These are phyloP conservation scores for Anarrhichthys ocellatus DNA, from an alignment of 2,113 vertebrate species.

Conservation along the genomic window DNA sequence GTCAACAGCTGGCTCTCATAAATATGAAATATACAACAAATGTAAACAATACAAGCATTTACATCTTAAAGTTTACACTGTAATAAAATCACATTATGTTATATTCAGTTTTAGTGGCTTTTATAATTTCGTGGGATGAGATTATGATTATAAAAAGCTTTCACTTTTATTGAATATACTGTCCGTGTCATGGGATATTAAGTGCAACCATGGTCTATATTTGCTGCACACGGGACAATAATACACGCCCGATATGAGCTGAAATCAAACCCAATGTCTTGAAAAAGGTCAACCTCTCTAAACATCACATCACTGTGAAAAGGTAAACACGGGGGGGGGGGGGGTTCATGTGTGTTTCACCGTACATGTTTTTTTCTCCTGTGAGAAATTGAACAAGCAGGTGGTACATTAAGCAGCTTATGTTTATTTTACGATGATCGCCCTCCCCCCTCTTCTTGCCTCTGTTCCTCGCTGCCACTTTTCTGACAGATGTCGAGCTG, in stretches of 20 bases:
- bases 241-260: constrained; percentile 10
- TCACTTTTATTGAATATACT: neutral
- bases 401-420: constrained; percentile 76
- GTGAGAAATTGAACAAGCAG: constrained; percentile 69
- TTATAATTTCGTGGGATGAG: neutral
- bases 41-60: neutral
- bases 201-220: constrained; percentile 16
- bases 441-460: constrained; percentile 22
- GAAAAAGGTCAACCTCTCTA: constrained; percentile 64
- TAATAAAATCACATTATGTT: neutral
- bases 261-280: constrained; percentile 38
- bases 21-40: neutral
- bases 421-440: constrained; percentile 63
- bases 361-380: constrained; percentile 52
- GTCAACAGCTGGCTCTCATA: constrained; percentile 32
- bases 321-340: constrained; percentile 30
- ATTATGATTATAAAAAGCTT: neutral
- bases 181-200: neutral
- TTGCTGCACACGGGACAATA: neutral
- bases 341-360: constrained; percentile 46
- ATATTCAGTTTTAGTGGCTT: neutral
- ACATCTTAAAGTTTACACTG: neutral
- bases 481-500: constrained; percentile 55
- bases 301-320: constrained; percentile 23
- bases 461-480: constrained; percentile 30